Evolutionary conservation across 2,888 invertebrate genomes (phyloP), one percentile per base, ranked within the genome.

Genomic region (Ophion costatus): DNA sequence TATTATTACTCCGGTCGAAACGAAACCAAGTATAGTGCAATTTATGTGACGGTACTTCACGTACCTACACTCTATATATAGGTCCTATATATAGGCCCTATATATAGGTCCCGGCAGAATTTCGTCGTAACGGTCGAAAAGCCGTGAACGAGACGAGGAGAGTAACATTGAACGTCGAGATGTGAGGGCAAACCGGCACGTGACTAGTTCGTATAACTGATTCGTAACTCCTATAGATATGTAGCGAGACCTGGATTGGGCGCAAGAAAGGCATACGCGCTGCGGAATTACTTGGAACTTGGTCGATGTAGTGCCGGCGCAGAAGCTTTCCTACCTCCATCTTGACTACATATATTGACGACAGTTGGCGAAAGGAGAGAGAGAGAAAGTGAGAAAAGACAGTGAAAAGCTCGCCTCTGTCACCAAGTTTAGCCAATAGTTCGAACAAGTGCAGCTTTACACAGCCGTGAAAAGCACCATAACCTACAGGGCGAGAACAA

Each of bases 351-450:
- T 20, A 74, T 71, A 14, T 74, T 24, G 11, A 82, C 51, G 38
- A 7, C 24, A 22, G 33, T 5, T 45, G 20, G 17, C 59, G 42
- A 71, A 17, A 14, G 51, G 17, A 14, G 14, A 17, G 42, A 51
- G 14, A 73, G 42, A 22, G 61, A 42, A n/a, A 38, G 45, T 66
- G 69, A 42, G 64, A 66, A 56, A 42, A 14, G 17, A 14, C 11
- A 56, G 7, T 17, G 20, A 29, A 45, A n/a, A 70, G 22, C 45
- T 70, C 29, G 61, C 45, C 82, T 69, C 70, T 71, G 73, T 76
- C 82, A 75, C 76, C 82, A 80, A 85, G 80, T 85, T 85, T 82
- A 77, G 64, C 80, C 85, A 71, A 85, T 82, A 82, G 80, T 82
- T 82, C 63, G 69, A 59, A 73, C 66, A 70, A 67, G 69, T 69